Evolutionary conservation across 35 echinoderm and acorn worm genomes (phyloP).

Genomic region (Heliocidaris tuberculata): DNA sequence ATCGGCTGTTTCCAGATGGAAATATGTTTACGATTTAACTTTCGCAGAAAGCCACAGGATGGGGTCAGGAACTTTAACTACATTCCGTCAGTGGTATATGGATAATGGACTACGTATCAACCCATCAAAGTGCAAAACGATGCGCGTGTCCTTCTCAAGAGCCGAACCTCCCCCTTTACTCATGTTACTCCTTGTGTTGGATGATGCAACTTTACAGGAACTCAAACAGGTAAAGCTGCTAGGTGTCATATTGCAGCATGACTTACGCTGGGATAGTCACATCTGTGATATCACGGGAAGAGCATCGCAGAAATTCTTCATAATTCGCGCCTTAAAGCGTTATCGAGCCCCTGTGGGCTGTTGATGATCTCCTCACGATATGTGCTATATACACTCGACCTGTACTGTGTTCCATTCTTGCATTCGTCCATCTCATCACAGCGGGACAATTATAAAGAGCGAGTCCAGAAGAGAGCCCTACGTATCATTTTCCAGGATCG

Average conservation of each 20-base stretch:
- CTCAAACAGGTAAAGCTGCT: not conserved
- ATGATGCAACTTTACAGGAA: not conserved
- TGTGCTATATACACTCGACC: not conserved
- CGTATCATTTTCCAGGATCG: too few species aligned
- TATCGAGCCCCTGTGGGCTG: not conserved
- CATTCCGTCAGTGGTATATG: too few species aligned
- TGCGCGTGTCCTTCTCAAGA: not conserved
- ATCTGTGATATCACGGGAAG: not conserved
- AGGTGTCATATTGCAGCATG: constrained; percentile 6
- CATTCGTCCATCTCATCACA: not conserved
- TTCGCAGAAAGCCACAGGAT: too few species aligned
- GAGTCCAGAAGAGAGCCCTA: not conserved
- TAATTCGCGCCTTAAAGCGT: constrained; percentile 15
- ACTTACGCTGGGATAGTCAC: not conserved
- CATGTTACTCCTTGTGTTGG: not conserved
- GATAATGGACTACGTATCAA: not conserved
- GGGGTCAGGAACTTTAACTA: too few species aligned
- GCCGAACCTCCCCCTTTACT: not conserved
- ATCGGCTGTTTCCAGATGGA: too few species aligned
- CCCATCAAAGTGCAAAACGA: not conserved
- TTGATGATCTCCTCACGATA: constrained; percentile 21
- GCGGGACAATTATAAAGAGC: not conserved
- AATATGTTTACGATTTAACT: too few species aligned
- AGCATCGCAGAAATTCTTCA: constrained; percentile 2
- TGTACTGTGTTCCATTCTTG: not conserved